phyloP scores from a whole-genome alignment of 2,888 invertebrate species.

The Escarpia spicata region DNA sequence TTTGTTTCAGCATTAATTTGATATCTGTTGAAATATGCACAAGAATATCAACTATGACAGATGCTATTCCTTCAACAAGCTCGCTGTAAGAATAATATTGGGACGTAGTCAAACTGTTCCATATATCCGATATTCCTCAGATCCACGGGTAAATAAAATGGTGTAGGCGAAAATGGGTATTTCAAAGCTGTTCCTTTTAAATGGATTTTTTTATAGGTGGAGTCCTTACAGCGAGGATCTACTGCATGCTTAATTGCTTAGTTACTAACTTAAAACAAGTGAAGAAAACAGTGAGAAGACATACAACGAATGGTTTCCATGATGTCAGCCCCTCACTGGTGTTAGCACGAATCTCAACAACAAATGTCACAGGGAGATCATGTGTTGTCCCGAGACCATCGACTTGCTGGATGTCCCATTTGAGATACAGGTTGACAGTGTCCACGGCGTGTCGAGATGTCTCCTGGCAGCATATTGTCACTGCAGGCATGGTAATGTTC shows the following conservation, averaged over 20 bases:
- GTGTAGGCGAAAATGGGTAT: too few species aligned
- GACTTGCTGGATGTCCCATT: background rate
- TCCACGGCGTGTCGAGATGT: background rate
- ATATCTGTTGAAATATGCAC: too few species aligned
- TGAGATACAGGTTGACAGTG: background rate
- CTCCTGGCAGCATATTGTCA: background rate
- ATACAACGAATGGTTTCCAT: background rate
- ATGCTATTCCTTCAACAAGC: too few species aligned
- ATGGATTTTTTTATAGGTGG: too few species aligned
- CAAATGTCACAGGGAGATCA: background rate
- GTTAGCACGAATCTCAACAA: slow-evolving; percentile 7
- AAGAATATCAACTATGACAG: too few species aligned
- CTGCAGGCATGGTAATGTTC: background rate
- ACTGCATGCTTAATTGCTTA: background rate
- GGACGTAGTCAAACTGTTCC: too few species aligned
- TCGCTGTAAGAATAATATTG: too few species aligned
- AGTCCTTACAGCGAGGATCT: background rate
- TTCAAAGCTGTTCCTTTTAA: too few species aligned
- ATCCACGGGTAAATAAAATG: too few species aligned
- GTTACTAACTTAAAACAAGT: background rate
- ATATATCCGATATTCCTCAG: too few species aligned
- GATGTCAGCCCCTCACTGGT: background rate
- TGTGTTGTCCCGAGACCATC: background rate
- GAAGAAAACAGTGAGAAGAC: background rate
- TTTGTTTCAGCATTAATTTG: too few species aligned